Conservation (phyloP, 2,888 invertebrate genomes). For the Tridacna crocea region DNA sequence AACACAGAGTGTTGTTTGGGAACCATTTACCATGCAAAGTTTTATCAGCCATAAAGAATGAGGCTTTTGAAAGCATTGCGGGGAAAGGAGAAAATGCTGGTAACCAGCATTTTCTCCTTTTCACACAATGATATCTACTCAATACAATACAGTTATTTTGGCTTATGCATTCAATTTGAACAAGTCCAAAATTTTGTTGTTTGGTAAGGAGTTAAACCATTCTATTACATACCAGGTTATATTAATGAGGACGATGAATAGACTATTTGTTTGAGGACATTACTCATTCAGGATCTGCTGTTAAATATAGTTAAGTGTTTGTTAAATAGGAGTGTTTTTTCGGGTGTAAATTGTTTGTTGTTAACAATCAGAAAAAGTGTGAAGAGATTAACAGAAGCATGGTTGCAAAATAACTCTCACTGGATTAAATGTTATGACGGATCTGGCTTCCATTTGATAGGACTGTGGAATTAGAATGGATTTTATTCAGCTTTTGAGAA, state of each 20-base stretch:
- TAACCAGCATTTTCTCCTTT: background rate
- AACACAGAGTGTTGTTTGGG: too few species aligned
- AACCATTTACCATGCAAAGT: too few species aligned
- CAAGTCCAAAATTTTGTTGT: too few species aligned
- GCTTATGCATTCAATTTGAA: too few species aligned
- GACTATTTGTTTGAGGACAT: conserved; percentile 4
- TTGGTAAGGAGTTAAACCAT: too few species aligned
- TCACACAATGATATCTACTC: background rate
- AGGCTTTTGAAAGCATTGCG: too few species aligned
- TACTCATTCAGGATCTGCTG: conserved; percentile 22
- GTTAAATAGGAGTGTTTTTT: conserved; percentile 25
- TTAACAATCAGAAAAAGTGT: conserved; percentile 16
- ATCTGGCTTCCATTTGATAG: background rate
- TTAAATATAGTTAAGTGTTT: conserved; percentile 26
- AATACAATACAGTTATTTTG: too few species aligned
- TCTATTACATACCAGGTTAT: background rate
- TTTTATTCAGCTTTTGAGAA: conserved; percentile 8
- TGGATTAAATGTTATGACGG: background rate
- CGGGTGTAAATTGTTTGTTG: conserved; percentile 10
- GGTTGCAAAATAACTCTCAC: conserved; percentile 14
- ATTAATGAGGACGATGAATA: conserved; percentile 2
- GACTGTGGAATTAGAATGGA: conserved; percentile 3
- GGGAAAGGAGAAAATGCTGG: background rate
- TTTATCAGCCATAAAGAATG: too few species aligned
- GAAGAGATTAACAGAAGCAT: conserved; percentile 5